A percentile compares a stretch with the other conserved stretches of the same genome.
phyloP scores from a whole-genome alignment of 2,888 invertebrate genomes.

The Aplocera efformata region DNA sequence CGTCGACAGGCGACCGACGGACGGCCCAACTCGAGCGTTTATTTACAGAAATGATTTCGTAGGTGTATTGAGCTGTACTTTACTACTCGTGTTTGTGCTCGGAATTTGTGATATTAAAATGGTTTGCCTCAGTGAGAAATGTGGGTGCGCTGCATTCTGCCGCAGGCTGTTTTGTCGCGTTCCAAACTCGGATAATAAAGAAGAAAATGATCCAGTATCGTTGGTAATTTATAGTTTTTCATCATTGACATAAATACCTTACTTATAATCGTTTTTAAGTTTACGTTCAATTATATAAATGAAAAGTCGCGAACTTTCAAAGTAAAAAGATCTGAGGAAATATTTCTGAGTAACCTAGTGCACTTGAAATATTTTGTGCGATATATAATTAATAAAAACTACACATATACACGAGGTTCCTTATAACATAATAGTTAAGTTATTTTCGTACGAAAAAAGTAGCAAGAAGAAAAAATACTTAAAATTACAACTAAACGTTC shows the following conservation, averaged over 20 bases:
- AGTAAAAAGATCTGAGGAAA: too few species aligned
- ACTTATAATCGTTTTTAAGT: neutral
- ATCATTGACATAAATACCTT: too few species aligned
- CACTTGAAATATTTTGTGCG: too few species aligned
- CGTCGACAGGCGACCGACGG: constrained; percentile 5
- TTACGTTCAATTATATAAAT: neutral
- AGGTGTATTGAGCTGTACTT: constrained; percentile 28
- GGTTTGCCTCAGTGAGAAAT: constrained; percentile 54
- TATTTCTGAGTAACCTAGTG: too few species aligned
- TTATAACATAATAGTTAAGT: too few species aligned
- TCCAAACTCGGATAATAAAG: constrained; percentile 31
- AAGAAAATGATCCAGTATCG: constrained; percentile 11
- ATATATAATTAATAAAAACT: too few species aligned
- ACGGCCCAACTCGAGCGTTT: constrained; percentile 36
- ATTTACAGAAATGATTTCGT: constrained; percentile 53
- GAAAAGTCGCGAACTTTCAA: too few species aligned
- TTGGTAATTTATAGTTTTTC: constrained; percentile 21
- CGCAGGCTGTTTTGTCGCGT: constrained; percentile 61
- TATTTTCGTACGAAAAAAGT: too few species aligned
- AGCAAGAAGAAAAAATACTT: too few species aligned
- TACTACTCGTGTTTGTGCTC: constrained; percentile 26
- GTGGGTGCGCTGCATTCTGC: constrained; percentile 62
- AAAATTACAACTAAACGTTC: too few species aligned
- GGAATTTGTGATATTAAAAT: constrained; percentile 29
- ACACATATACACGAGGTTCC: too few species aligned